Conservation (phyloP, 1,140 invertebrate species). For the Geopemphigus sp. region DNA sequence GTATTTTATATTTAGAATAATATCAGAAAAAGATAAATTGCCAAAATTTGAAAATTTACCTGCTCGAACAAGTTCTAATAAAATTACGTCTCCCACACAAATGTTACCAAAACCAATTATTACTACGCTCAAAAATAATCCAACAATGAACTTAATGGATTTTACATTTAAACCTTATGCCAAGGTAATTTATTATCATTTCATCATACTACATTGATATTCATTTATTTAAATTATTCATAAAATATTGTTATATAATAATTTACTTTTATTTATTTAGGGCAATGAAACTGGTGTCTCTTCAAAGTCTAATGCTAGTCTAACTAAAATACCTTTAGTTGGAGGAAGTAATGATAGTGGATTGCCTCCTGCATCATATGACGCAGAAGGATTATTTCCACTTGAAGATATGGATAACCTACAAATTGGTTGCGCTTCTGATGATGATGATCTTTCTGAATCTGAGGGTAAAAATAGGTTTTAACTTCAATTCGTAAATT, state of each 20-base stretch:
- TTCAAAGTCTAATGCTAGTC: neutral
- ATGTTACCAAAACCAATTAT: slow-evolving; percentile 38
- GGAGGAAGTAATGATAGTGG: slow-evolving; percentile 35
- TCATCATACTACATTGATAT: neutral
- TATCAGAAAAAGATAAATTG: slow-evolving; percentile 40
- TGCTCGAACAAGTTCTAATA: slow-evolving; percentile 26
- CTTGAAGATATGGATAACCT: slow-evolving; percentile 59
- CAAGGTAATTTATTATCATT: slow-evolving; percentile 29
- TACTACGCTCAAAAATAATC: slow-evolving; percentile 37
- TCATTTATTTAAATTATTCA: neutral
- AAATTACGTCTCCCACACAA: slow-evolving; percentile 9
- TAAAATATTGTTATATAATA: neutral
- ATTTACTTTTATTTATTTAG: neutral
- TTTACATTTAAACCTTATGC: slow-evolving; percentile 20
- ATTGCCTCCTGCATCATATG: slow-evolving; percentile 54
- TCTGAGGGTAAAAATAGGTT: slow-evolving; percentile 56
- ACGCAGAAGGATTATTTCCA: slow-evolving; percentile 59
- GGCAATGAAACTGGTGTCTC: slow-evolving; percentile 14
- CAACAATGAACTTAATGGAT: slow-evolving; percentile 44
- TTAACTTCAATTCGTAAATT: neutral
- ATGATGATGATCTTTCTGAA: slow-evolving; percentile 58
- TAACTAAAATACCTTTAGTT: neutral
- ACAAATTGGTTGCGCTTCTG: slow-evolving; percentile 51
- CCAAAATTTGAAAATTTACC: slow-evolving; percentile 30
- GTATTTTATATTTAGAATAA: slow-evolving; percentile 29